Evolutionary conservation across 2,113 vertebrate genomes (phyloP).

Genomic region (Carassius auratus): DNA sequence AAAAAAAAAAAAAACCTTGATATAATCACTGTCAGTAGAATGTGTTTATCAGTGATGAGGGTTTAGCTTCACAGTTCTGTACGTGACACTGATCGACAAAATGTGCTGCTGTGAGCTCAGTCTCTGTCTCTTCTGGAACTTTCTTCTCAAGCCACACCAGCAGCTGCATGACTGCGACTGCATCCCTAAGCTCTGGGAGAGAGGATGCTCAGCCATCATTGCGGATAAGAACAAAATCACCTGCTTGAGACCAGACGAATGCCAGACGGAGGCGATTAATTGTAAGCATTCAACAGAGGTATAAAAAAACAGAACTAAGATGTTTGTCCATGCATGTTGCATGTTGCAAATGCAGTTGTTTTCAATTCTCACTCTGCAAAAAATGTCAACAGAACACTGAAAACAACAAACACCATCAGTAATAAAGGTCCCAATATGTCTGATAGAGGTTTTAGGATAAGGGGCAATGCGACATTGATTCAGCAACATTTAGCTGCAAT

Average conservation of each 20-base stretch:
- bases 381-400: constrained; percentile 12
- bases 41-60: neutral
- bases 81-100: constrained; percentile 80
- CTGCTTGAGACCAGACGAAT: constrained; percentile 11
- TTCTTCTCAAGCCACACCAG: constrained; percentile 89
- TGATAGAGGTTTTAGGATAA: constrained; percentile 35
- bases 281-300: constrained; percentile 3
- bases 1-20: neutral
- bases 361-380: constrained; percentile 14
- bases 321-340: constrained; percentile 14
- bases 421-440: neutral
- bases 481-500: neutral
- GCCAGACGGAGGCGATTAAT: constrained; percentile 26
- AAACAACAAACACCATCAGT: constrained; percentile 8
- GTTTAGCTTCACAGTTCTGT: constrained; percentile 37
- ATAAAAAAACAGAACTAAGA: constrained; percentile 9
- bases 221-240: constrained; percentile 25
- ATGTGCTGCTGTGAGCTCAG: constrained; percentile 81
- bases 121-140: constrained; percentile 79
- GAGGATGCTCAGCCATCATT: constrained; percentile 29
- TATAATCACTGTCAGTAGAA: too few species aligned
- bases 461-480: neutral
- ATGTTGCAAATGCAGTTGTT: constrained; percentile 19
- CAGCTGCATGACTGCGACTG: constrained; percentile 87
- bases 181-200: constrained; percentile 84